Conservation (phyloP, 2,113 vertebrate species). For the Oryzias melastigma region DNA sequence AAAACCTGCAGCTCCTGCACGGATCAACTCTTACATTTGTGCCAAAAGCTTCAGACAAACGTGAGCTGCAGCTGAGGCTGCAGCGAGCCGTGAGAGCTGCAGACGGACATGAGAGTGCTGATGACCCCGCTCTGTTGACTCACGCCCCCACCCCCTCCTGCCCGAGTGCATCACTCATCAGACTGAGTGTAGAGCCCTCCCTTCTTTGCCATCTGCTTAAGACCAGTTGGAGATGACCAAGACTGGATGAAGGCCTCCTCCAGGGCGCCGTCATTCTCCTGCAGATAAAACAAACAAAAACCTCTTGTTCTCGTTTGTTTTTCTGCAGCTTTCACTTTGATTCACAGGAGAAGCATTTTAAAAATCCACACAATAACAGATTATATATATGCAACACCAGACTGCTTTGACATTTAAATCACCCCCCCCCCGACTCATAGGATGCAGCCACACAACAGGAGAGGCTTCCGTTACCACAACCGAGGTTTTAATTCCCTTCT, state of each 20-base stretch:
- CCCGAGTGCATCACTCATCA: constrained; percentile 16
- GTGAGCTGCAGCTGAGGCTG: too few relatives aligned
- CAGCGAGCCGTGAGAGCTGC: not conserved
- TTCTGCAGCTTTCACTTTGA: too few relatives aligned
- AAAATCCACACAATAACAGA: too few relatives aligned
- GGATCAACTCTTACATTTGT: too few relatives aligned
- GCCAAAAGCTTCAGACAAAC: too few relatives aligned
- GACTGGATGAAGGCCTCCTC: constrained; percentile 29
- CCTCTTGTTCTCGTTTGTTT: too few relatives aligned
- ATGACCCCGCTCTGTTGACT: constrained; percentile 47
- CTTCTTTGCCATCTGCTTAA: constrained; percentile 37
- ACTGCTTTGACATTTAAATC: constrained; percentile 15
- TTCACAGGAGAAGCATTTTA: too few relatives aligned
- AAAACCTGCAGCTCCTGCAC: too few relatives aligned
- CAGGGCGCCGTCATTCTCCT: constrained; percentile 7
- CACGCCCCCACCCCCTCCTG: constrained; percentile 21
- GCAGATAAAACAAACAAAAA: not conserved
- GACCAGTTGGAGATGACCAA: constrained; percentile 30
- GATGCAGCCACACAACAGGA: not conserved
- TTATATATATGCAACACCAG: not conserved
- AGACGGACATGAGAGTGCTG: constrained; percentile 8
- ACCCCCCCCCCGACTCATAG: not conserved
- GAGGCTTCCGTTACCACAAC: constrained; percentile 27
- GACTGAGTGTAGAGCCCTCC: not conserved
- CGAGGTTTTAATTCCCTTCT: constrained; percentile 69